phyloP scores from a whole-genome alignment of 2,113 vertebrate species.

The Acrocephalus kingi region DNA sequence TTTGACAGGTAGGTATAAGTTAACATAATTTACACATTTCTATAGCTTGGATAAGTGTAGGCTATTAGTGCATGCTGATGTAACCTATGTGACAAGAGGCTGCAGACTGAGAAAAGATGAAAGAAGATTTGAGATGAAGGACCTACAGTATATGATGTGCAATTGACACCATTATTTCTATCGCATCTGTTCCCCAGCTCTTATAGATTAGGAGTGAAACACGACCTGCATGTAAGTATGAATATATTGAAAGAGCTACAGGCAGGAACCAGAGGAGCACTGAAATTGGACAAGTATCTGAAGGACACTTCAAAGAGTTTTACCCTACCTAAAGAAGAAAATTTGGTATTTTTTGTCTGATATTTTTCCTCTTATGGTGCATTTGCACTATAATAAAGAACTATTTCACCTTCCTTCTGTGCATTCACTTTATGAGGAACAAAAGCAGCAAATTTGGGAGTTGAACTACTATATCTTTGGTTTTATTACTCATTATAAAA shows the following conservation, averaged over 20 bases:
- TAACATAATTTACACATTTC: conserved; percentile 2
- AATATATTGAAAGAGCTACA: neutral
- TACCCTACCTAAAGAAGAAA: neutral
- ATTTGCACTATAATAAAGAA: neutral
- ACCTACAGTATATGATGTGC: neutral
- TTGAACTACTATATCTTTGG: neutral
- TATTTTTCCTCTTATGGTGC: neutral
- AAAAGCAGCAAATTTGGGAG: neutral
- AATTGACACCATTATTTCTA: neutral
- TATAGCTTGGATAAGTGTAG: neutral
- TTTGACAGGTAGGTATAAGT: neutral
- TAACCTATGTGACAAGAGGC: conserved; percentile 12
- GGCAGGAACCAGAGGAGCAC: neutral
- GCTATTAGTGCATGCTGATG: conserved; percentile 20
- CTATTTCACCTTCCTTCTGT: neutral
- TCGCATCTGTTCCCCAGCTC: neutral
- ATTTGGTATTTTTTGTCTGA: neutral
- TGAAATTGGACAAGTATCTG: conserved; percentile 25
- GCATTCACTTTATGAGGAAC: neutral
- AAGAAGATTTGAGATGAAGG: conserved; percentile 24
- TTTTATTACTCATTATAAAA: neutral
- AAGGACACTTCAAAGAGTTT: conserved; percentile 21
- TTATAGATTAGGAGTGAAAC: conserved; percentile 5
- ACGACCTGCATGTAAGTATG: neutral
- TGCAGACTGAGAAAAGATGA: conserved; percentile 44